Percentiles rank a stretch among this genome's conserved stretches.
These are phyloP conservation scores for Berghia stephanieae DNA, from an alignment of 1,140 invertebrate genomes.

Conservation along the genomic window DNA sequence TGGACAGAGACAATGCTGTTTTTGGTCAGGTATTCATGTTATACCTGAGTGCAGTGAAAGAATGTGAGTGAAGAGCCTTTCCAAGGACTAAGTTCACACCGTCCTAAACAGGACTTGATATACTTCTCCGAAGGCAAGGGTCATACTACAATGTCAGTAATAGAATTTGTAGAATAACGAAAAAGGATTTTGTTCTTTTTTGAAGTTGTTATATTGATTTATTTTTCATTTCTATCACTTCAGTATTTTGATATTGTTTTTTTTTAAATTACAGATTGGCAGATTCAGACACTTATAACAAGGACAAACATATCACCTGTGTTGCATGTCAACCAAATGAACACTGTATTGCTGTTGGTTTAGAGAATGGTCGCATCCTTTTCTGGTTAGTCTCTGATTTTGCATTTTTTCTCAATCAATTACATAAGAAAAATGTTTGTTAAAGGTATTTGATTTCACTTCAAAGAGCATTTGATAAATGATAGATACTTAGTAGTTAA, in stretches of 20 bases:
- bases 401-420: no score
- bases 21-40: no score
- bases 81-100: no score
- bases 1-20: no score
- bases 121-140: neutral
- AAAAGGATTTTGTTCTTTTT: neutral
- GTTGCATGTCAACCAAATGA: slow-evolving; percentile 77
- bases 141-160: neutral
- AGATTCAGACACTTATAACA: slow-evolving; percentile 21
- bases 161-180: neutral
- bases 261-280: slow-evolving; percentile 37
- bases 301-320: slow-evolving; percentile 72
- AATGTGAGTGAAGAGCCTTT: no score
- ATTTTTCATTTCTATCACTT: neutral
- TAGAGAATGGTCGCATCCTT: slow-evolving; percentile 75
- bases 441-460: no score
- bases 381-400: no score
- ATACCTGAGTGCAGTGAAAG: no score
- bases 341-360: slow-evolving; percentile 76
- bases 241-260: slow-evolving; percentile 24
- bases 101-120: no score
- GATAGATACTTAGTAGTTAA: no score
- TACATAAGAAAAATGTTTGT: no score
- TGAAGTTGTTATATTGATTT: neutral
- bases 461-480: no score